phyloP scores from a whole-genome alignment of 2,797 vertebrate species.

The Protonibea diacanthus region DNA sequence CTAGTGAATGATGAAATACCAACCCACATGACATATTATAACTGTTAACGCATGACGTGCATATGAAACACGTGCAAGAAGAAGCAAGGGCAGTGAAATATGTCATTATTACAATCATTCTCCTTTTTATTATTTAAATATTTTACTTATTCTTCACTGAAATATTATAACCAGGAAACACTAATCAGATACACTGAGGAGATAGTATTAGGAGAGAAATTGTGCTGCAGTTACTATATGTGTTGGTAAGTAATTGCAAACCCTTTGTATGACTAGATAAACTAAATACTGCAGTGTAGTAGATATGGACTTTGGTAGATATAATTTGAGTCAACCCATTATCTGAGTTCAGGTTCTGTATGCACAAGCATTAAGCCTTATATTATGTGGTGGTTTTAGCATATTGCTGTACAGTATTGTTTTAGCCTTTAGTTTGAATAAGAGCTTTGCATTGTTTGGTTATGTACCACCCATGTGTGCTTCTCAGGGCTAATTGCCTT shows the following conservation, averaged over 20 bases:
- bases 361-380: not conserved
- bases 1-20: not conserved
- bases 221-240: constrained; percentile 1
- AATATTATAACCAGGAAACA: constrained; percentile 11
- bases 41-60: not conserved
- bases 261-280: not conserved
- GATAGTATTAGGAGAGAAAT: constrained; percentile 13
- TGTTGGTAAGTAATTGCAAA: constrained; percentile 28
- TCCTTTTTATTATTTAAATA: constrained; percentile 17
- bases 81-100: not conserved
- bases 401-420: not conserved
- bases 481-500: constrained; percentile 69
- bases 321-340: constrained; percentile 17
- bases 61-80: not conserved
- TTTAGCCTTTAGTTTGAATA: constrained; percentile 41
- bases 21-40: not conserved
- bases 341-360: constrained; percentile 4
- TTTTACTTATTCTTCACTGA: not conserved
- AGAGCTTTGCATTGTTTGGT: constrained; percentile 63
- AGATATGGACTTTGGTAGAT: not conserved
- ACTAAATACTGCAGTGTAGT: not conserved
- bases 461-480: constrained; percentile 52
- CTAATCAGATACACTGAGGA: constrained; percentile 18
- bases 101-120: not conserved
- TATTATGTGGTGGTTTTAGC: constrained; percentile 27